These are phyloP conservation scores for Erebia epiphron DNA, from an alignment of 2,888 invertebrate species.

Conservation along the genomic window DNA sequence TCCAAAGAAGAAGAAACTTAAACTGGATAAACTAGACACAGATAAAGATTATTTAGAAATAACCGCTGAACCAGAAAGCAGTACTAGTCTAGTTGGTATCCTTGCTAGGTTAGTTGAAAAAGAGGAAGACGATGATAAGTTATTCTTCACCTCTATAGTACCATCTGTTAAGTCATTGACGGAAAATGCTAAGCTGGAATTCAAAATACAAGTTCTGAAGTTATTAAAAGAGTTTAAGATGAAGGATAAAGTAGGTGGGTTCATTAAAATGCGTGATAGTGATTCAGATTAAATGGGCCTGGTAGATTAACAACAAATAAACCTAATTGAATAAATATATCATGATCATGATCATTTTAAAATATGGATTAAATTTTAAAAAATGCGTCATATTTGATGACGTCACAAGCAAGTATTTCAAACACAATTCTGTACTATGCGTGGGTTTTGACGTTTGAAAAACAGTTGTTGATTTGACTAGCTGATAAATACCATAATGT, in stretches of 20 bases:
- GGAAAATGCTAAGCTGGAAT: constrained; percentile 58
- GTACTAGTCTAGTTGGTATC: constrained; percentile 51
- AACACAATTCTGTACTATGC: too few species aligned
- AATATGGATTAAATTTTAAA: too few species aligned
- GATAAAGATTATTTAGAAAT: constrained; percentile 23
- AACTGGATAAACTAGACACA: constrained; percentile 38
- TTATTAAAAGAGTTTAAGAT: constrained; percentile 52
- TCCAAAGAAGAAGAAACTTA: constrained; percentile 36
- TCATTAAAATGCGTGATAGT: constrained; percentile 19
- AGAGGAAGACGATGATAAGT: constrained; percentile 67
- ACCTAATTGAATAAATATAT: too few species aligned
- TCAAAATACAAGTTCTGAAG: constrained; percentile 64
- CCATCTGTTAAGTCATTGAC: constrained; percentile 61
- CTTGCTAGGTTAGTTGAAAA: constrained; percentile 59
- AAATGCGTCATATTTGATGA: too few species aligned
- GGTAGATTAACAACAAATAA: too few species aligned
- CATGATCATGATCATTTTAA: too few species aligned
- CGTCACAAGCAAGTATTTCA: too few species aligned
- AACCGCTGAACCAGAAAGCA: constrained; percentile 30
- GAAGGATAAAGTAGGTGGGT: constrained; percentile 44
- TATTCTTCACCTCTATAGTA: constrained; percentile 66
- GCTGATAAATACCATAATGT: too few species aligned
- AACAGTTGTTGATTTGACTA: too few species aligned
- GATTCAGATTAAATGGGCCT: constrained; percentile 9
- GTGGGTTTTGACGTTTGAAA: too few species aligned